Base-by-base conservation (phyloP, 2,888 invertebrate genomes). In the Cetonia aurata region DNA sequence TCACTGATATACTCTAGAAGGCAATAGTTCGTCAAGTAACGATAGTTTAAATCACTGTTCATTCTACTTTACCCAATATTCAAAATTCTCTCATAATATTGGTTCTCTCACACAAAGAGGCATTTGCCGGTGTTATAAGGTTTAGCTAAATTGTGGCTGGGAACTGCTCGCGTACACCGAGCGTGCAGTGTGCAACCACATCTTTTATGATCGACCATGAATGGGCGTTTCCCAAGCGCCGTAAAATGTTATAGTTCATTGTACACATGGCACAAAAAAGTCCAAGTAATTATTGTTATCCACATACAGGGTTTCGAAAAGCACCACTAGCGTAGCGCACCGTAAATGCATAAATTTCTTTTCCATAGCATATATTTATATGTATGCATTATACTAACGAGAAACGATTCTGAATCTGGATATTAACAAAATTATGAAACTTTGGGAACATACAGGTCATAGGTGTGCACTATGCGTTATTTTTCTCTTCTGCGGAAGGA, bases 131-230 rank as follows among this genome's bases (percentile, higher is more conserved):
- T 33, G 67, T 67, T 67, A 67, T 67, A 55, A 55, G 55, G 55
- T 15, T 55, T 60, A 52, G 55, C 67, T 67, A 67, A 55, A 55
- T 67, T 44, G 55, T 67, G 44, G 67, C 56, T 33, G 8, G 67
- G 53, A 67, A 56, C 67, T 44, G 67, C 56, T 67, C 44, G 56
- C 33, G 10, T 8, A 37, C 37, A 56, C 52, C 31, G 44, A 67
- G 48, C 60, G 60, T 62, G 50, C 62, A 62, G 37, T 31, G 67
- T 33, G 55, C 42, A 46, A 67, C 67, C 56, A 55, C 67, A 44
- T 67, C 55, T 56, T 67, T 67, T 67, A 46, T 67, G 67, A 67
- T 67, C 56, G 56, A 56, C 56, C 56, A 55, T 56, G 31, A 56
- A 41, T 67, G 44, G 44, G 56, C 56, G 67, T 67, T 67, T 46